Evolutionary conservation across 2,797 vertebrate species (phyloP).

Genomic region (Tapirus indicus): DNA sequence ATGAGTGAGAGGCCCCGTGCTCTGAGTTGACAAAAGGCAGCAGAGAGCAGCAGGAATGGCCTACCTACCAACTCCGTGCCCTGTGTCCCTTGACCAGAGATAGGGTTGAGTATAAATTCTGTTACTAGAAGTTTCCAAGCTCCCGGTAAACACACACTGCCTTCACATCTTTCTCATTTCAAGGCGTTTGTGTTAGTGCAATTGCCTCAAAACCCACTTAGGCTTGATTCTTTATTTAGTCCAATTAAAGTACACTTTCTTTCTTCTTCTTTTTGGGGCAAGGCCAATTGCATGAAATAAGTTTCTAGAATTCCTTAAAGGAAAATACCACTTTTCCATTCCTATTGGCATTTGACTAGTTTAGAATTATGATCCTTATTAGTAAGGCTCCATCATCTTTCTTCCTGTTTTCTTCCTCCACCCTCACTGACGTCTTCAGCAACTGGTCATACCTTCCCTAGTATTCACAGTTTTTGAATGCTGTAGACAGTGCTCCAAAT

Average conservation of each 20-base stretch:
- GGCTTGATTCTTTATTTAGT: slow-evolving; percentile 51
- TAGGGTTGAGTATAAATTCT: background rate
- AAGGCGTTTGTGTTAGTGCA: background rate
- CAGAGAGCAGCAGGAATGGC: background rate
- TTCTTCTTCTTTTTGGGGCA: background rate
- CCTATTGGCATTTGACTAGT: background rate
- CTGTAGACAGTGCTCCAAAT: slow-evolving; percentile 41
- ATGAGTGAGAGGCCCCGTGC: background rate
- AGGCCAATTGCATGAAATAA: slow-evolving; percentile 1
- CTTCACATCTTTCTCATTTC: background rate
- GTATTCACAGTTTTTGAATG: slow-evolving; percentile 64
- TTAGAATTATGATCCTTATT: slow-evolving; percentile 66
- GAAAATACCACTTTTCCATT: background rate
- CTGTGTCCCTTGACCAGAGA: background rate
- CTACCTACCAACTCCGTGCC: background rate
- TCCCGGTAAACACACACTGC: background rate
- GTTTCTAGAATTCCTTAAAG: slow-evolving; percentile 27
- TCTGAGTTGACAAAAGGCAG: background rate
- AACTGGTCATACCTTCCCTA: slow-evolving; percentile 60
- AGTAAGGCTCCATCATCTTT: slow-evolving; percentile 46
- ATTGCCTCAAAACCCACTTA: background rate
- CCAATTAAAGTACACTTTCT: slow-evolving; percentile 42
- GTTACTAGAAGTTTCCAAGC: background rate
- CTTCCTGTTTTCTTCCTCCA: slow-evolving; percentile 66
- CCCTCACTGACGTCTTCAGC: slow-evolving; percentile 61